Base-by-base conservation (phyloP, 1,140 invertebrate genomes). In the Drosophila insularis region DNA sequence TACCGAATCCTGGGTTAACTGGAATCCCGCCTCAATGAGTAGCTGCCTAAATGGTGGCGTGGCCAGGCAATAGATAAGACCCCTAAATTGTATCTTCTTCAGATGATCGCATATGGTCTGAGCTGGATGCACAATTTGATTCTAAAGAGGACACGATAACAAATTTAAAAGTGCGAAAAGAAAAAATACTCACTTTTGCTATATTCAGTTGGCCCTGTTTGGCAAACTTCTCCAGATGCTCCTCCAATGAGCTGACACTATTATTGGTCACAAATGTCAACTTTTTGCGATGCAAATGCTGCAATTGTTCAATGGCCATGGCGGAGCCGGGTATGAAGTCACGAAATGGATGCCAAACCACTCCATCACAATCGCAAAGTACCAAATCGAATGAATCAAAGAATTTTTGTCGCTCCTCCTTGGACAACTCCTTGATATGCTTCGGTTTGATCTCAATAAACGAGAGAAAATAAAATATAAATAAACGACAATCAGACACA, bases 261-360 rank as follows among this genome's bases (percentile, higher is more conserved):
- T 97, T 97, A 80, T 97, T 97, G 4, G 96, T 96, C 5, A 97
- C 93, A 69, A 95, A 95, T 63, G 95, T 93, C 0, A 96, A 91
- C 66, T 93, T 93, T 87, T 97, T 97, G 1, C 95, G 95, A 35
- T 94, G 77, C 4, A 50, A 2, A 0, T 92, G 75, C 72, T 93
- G 91, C 55, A 96, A 92, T 37, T 92, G 86, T 35, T 90, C 89
- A 40, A 95, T 85, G 39, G 94, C 93, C 11, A 93, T 90, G 0
- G 93, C 90, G 1, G 93, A 92, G 1, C 94, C 94, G 21, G 93
- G 90, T 6, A 95, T 92, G 0, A 93, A 91, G 66, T 65, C 92
- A 67, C 71, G 0, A 75, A 81, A 11, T 63, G 75, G 80, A 60
- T 77, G 79, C 95, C 95, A 95, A 14, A 96, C 79, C 1, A 96